Percentiles rank a stretch among this genome's conserved stretches.
These are phyloP conservation scores for Labroides dimidiatus DNA, from an alignment of 2,797 vertebrate genomes.

Conservation along the genomic window DNA sequence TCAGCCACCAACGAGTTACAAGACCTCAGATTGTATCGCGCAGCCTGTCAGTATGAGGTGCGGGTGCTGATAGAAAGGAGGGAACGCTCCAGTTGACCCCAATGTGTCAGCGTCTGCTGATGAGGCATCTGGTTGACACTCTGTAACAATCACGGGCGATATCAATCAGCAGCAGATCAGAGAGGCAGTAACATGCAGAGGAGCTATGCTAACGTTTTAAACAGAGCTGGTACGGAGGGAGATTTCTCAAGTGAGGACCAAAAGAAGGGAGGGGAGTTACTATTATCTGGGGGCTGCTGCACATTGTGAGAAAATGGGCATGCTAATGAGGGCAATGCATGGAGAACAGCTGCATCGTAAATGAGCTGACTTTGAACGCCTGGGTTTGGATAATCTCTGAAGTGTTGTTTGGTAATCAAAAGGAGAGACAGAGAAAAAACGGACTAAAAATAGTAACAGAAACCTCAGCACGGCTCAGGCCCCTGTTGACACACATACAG, in stretches of 20 bases:
- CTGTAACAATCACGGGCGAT: constrained; percentile 69
- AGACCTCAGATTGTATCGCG: constrained; percentile 26
- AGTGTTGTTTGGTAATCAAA: constrained; percentile 72
- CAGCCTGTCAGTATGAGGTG: constrained; percentile 49
- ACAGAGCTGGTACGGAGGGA: constrained; percentile 48
- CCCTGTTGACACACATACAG: constrained; percentile 42
- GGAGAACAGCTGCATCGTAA: constrained; percentile 57
- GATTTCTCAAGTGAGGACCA: constrained; percentile 49
- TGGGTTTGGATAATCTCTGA: constrained; percentile 42
- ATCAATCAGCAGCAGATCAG: constrained; percentile 77
- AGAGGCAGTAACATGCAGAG: constrained; percentile 50
- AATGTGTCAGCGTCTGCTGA: constrained; percentile 76
- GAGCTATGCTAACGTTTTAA: constrained; percentile 61
- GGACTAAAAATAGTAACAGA: constrained; percentile 63
- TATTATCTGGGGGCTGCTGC: constrained; percentile 59
- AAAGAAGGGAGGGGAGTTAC: constrained; percentile 16
- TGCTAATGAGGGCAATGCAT: constrained; percentile 71
- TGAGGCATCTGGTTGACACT: constrained; percentile 75
- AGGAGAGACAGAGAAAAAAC: constrained; percentile 30
- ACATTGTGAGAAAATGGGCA: constrained; percentile 62
- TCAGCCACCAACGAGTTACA: constrained; percentile 23
- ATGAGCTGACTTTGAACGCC: constrained; percentile 66
- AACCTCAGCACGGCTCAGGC: constrained; percentile 18
- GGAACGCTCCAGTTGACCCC: constrained; percentile 64
- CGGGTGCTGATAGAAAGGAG: constrained; percentile 36